These are phyloP conservation scores for Sternotherus odoratus DNA, from an alignment of 2,797 vertebrate species.

Conservation along the genomic window DNA sequence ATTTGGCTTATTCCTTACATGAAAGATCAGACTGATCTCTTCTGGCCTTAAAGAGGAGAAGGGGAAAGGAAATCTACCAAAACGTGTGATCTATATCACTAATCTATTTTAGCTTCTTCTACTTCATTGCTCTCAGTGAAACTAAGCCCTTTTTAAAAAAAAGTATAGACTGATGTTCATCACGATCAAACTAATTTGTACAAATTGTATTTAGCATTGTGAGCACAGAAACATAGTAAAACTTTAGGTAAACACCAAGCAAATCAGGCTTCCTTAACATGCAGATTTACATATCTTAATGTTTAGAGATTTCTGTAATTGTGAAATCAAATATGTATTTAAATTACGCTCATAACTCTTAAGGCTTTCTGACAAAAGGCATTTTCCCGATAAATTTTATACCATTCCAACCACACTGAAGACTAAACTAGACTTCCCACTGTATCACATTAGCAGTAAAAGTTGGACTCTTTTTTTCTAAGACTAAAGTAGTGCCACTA, in stretches of 20 bases:
- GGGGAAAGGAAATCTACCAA: neutral
- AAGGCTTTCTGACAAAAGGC: neutral
- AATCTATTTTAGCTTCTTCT: constrained; percentile 55
- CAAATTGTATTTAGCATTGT: constrained; percentile 66
- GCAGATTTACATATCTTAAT: neutral
- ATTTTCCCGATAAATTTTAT: neutral
- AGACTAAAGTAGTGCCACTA: neutral
- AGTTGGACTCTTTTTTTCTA: constrained; percentile 36
- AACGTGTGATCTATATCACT: constrained; percentile 60
- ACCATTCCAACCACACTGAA: constrained; percentile 6
- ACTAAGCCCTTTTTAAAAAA: constrained; percentile 49
- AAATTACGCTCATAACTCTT: neutral
- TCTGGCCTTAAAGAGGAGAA: constrained; percentile 43
- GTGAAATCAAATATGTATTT: neutral
- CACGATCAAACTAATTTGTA: constrained; percentile 62
- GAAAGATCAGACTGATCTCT: constrained; percentile 42
- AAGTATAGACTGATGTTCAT: constrained; percentile 39
- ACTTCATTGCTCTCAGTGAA: constrained; percentile 40
- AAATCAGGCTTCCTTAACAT: constrained; percentile 42
- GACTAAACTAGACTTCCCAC: neutral
- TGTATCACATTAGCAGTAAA: constrained; percentile 21
- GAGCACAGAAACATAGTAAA: constrained; percentile 53
- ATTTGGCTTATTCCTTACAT: constrained; percentile 45
- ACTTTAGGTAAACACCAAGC: constrained; percentile 53
- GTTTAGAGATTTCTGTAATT: neutral